Conservation (phyloP, 2,797 vertebrate genomes). For the Hydrolagus colliei region DNA sequence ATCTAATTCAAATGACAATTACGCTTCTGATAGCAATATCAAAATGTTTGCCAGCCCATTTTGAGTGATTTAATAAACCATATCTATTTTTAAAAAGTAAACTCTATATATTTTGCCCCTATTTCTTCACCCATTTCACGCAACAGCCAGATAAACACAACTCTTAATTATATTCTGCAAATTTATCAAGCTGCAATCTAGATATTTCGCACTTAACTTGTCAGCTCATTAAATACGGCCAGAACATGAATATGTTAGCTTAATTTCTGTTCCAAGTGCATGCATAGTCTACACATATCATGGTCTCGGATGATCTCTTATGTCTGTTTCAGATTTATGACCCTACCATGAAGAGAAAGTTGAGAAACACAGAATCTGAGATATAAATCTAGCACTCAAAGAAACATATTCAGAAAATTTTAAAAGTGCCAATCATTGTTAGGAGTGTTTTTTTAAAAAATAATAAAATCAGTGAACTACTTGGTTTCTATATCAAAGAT, state of each 20-base stretch:
- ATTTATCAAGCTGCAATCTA: conserved; percentile 11
- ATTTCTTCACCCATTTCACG: background rate
- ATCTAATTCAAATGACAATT: no score
- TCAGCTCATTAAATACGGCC: conserved; percentile 20
- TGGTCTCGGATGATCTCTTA: conserved; percentile 18
- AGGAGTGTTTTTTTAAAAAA: no score
- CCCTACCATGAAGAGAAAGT: background rate
- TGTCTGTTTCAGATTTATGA: background rate
- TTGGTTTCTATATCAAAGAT: no score
- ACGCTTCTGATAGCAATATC: no score
- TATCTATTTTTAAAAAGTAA: background rate
- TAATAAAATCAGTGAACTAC: no score
- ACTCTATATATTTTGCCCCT: background rate
- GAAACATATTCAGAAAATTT: background rate
- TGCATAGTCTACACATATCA: background rate
- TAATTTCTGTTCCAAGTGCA: conserved; percentile 19
- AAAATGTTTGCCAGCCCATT: background rate
- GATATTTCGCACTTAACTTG: conserved; percentile 9
- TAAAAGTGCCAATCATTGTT: no score
- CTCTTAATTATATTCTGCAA: background rate
- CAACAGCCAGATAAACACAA: background rate
- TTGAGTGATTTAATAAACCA: background rate
- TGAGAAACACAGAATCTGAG: conserved; percentile 11
- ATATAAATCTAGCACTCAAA: background rate
- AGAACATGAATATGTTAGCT: conserved; percentile 23